Evolutionary conservation across 2,888 invertebrate genomes (phyloP).

Genomic region (Leptogaster cylindrica): DNA sequence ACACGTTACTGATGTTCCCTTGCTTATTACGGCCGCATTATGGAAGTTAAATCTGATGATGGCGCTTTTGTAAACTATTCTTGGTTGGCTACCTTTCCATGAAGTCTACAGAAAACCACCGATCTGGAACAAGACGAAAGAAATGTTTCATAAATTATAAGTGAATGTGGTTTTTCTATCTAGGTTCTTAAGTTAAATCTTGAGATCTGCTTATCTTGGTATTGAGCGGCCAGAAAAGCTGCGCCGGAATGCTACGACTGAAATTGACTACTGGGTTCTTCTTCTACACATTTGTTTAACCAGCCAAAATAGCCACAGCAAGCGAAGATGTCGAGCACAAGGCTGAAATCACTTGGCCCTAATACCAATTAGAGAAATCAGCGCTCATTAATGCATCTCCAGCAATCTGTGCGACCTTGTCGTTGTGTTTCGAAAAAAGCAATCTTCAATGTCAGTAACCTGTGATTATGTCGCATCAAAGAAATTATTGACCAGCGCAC

Average conservation of each 20-base stretch:
- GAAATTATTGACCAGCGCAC: conserved; percentile 14
- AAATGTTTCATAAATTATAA: conserved; percentile 19
- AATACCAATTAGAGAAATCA: neutral
- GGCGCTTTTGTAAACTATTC: conserved; percentile 1
- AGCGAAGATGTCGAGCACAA: neutral
- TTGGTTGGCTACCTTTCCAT: conserved; percentile 28
- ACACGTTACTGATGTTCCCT: conserved; percentile 1
- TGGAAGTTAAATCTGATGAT: conserved; percentile 5
- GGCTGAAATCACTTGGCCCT: neutral
- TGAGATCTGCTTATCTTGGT: too few species aligned
- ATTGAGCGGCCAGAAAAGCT: too few species aligned
- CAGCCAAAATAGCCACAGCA: too few species aligned
- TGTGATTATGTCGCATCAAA: conserved; percentile 9
- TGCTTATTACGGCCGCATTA: conserved; percentile 21
- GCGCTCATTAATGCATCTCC: neutral
- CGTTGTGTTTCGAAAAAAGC: neutral
- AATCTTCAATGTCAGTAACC: conserved; percentile 29
- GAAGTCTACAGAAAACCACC: conserved; percentile 4
- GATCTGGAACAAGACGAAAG: conserved; percentile 35
- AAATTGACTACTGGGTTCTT: too few species aligned
- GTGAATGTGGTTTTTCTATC: conserved; percentile 5
- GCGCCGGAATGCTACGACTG: too few species aligned
- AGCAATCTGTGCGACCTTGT: conserved; percentile 4
- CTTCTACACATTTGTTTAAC: too few species aligned
- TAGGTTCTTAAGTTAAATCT: too few species aligned